Conservation (phyloP, 1,140 invertebrate genomes). For the Bombus polaris region DNA sequence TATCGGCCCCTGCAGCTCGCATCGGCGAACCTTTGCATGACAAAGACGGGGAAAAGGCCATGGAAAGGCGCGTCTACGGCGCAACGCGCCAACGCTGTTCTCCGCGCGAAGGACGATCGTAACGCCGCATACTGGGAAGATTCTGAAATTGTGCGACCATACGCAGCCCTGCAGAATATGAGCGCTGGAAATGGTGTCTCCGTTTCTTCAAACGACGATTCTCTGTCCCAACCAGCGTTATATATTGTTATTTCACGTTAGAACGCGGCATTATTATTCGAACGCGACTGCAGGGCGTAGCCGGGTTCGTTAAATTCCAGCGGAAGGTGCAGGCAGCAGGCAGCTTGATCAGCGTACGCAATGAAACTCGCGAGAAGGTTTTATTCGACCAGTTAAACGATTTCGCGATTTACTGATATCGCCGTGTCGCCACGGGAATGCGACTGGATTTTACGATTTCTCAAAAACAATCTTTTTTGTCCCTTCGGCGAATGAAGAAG, state of each 20-base stretch:
- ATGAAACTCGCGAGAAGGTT: neutral
- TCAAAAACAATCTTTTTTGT: neutral
- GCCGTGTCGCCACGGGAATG: neutral
- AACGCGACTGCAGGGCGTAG: neutral
- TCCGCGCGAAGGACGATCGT: constrained; percentile 50
- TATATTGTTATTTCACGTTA: constrained; percentile 17
- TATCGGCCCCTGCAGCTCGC: neutral
- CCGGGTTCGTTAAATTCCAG: constrained; percentile 28
- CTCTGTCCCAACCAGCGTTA: neutral
- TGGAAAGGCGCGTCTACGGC: constrained; percentile 40
- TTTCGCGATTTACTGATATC: constrained; percentile 11
- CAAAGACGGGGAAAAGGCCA: constrained; percentile 64
- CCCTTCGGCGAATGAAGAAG: no score
- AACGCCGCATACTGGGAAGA: constrained; percentile 54
- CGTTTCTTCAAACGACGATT: constrained; percentile 34
- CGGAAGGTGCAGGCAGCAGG: neutral
- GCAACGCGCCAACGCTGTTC: constrained; percentile 40
- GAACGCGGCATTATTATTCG: neutral
- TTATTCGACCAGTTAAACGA: constrained; percentile 11
- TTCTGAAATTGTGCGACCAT: constrained; percentile 40
- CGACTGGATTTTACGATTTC: neutral
- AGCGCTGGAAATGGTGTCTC: constrained; percentile 34
- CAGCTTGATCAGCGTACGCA: neutral
- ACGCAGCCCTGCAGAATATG: constrained; percentile 8
- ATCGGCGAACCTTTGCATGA: constrained; percentile 47